Evolutionary conservation across 2,113 vertebrate species (phyloP).

Genomic region (Sphyrna mokarran): DNA sequence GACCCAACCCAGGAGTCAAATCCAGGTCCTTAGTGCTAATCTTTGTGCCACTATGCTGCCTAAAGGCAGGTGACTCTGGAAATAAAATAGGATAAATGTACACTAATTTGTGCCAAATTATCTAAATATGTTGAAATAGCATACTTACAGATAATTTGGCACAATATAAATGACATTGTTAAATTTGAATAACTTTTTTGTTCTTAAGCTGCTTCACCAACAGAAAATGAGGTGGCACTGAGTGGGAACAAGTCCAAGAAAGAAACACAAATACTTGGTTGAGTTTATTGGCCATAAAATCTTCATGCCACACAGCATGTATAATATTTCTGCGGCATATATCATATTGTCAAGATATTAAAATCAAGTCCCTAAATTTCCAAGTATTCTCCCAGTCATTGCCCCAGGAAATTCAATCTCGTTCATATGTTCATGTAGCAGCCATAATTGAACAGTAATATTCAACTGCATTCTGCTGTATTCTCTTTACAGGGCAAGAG

Average conservation of each 20-base stretch:
- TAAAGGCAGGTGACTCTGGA: not conserved
- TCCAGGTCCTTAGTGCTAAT: too few relatives aligned
- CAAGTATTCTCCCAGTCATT: too few relatives aligned
- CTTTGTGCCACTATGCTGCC: too few relatives aligned
- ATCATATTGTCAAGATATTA: not conserved
- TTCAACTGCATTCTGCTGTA: not conserved
- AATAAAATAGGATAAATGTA: not conserved
- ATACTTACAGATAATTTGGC: too few relatives aligned
- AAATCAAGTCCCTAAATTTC: not conserved
- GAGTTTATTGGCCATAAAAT: not conserved
- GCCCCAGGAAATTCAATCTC: too few relatives aligned
- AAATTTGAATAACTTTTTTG: not conserved
- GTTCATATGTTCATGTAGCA: not conserved
- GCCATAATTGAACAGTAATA: not conserved
- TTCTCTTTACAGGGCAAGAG: not conserved
- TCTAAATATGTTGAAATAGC: too few relatives aligned
- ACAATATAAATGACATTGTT: not conserved
- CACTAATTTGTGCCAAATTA: too few relatives aligned
- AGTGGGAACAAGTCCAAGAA: not conserved
- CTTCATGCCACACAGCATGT: not conserved
- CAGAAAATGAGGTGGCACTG: not conserved
- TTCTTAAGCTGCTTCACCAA: not conserved
- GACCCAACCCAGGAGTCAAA: too few relatives aligned
- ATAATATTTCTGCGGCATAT: not conserved
- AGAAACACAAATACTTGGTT: not conserved